phyloP scores from a whole-genome alignment of 2,888 invertebrate species.

The Stenotaenia linearis region DNA sequence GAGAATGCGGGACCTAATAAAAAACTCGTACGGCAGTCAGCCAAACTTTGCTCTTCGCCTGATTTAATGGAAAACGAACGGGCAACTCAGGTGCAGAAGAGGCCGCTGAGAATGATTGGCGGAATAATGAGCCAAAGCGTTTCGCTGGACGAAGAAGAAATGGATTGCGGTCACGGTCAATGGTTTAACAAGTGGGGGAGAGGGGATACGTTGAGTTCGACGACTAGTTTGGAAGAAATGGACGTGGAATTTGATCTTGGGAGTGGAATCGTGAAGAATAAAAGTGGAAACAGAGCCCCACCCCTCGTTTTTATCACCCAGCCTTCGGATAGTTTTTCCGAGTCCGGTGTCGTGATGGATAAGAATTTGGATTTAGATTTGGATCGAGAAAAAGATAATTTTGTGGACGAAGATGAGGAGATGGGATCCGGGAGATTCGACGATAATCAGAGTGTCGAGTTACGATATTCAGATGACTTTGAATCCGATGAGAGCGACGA shows the following conservation, averaged over 20 bases:
- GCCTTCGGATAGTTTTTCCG: neutral
- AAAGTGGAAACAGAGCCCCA: neutral
- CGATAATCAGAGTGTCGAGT: neutral
- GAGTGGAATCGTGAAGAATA: too few relatives aligned
- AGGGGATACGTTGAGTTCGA: neutral
- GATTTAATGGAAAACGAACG: neutral
- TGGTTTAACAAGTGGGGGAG: neutral
- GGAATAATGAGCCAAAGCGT: neutral
- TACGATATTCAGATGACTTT: constrained; percentile 24
- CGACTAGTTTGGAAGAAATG: neutral
- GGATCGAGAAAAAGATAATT: neutral
- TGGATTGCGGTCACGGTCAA: neutral
- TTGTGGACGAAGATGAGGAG: neutral
- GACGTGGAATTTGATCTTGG: too few relatives aligned
- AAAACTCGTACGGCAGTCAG: constrained; percentile 11
- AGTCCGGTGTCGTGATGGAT: neutral
- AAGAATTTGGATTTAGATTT: neutral
- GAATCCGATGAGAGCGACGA: constrained; percentile 24
- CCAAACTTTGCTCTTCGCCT: neutral
- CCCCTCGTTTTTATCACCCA: neutral
- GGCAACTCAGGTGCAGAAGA: neutral
- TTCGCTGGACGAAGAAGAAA: neutral
- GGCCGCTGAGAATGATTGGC: neutral
- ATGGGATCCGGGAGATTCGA: neutral
- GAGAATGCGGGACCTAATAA: neutral